Evolutionary conservation across 2,888 invertebrate species (phyloP).

Genomic region (Synergus umbraculus): DNA sequence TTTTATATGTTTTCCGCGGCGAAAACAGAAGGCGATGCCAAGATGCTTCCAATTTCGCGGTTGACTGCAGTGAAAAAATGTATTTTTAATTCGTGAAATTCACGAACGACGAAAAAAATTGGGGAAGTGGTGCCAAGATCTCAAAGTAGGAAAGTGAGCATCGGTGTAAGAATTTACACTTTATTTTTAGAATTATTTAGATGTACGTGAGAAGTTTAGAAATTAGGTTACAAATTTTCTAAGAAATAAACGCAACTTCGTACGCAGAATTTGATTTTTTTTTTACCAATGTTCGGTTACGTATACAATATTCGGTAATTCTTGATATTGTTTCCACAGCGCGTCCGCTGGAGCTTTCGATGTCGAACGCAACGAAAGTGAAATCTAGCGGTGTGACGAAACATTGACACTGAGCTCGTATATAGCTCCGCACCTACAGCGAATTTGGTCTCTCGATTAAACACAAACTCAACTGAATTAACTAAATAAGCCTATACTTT

Average conservation of each 20-base stretch:
- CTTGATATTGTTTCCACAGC: constrained; percentile 11
- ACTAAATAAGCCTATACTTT: neutral
- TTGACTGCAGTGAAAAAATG: constrained; percentile 21
- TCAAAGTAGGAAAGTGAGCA: neutral
- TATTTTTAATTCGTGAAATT: constrained; percentile 22
- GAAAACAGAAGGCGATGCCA: constrained; percentile 50
- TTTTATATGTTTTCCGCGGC: constrained; percentile 48
- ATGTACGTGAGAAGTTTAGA: too few species aligned
- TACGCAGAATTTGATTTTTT: neutral
- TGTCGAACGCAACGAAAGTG: constrained; percentile 64
- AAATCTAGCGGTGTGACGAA: constrained; percentile 65
- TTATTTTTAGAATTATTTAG: neutral
- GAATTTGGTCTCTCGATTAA: constrained; percentile 10
- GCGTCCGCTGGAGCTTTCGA: constrained; percentile 49
- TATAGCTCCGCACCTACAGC: constrained; percentile 45
- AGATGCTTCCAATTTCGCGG: constrained; percentile 36
- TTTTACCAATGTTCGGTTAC: neutral
- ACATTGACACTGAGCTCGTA: constrained; percentile 64
- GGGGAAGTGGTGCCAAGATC: constrained; percentile 9
- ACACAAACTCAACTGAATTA: neutral
- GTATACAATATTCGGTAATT: neutral
- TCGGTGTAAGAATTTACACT: neutral
- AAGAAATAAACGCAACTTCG: neutral
- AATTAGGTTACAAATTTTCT: too few species aligned
- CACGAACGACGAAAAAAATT: neutral